These are phyloP conservation scores for Rutpela maculata DNA, from an alignment of 2,888 invertebrate genomes.

Conservation along the genomic window DNA sequence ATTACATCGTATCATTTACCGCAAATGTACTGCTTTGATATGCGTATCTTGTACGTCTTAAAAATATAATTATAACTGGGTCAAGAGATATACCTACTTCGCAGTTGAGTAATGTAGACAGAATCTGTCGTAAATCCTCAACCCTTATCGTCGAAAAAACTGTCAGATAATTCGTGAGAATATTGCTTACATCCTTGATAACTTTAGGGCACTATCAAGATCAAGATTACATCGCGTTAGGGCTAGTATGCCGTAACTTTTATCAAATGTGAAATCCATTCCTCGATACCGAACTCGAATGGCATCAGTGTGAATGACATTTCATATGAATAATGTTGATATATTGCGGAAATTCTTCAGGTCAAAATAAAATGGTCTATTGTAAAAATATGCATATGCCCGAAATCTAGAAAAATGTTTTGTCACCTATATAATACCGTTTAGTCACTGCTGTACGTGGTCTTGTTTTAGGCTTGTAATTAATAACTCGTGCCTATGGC, in stretches of 20 bases:
- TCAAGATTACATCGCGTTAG: slow-evolving; percentile 17
- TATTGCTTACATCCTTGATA: slow-evolving; percentile 20
- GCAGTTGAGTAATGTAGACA: not conserved
- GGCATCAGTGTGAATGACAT: slow-evolving; percentile 28
- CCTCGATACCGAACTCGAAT: slow-evolving; percentile 15
- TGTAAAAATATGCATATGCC: not conserved
- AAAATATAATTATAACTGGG: too few relatives aligned
- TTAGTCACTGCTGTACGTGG: too few relatives aligned
- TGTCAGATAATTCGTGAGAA: slow-evolving; percentile 15
- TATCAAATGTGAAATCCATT: slow-evolving; percentile 27
- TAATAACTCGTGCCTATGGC: not conserved
- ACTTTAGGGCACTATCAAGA: slow-evolving; percentile 27
- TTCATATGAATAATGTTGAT: slow-evolving; percentile 35
- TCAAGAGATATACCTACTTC: too few relatives aligned
- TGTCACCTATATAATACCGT: not conserved
- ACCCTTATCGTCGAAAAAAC: slow-evolving; percentile 8
- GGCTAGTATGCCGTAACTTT: slow-evolving; percentile 29
- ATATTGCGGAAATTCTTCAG: slow-evolving; percentile 9
- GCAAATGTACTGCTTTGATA: too few relatives aligned
- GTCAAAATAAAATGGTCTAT: slow-evolving; percentile 15
- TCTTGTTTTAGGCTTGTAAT: not conserved
- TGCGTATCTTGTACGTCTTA: too few relatives aligned
- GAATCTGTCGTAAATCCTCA: not conserved
- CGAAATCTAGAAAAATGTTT: slow-evolving; percentile 2
- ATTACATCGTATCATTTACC: too few relatives aligned